phyloP scores from a whole-genome alignment of 2,113 vertebrate genomes.

The Aleadryas rufinucha region DNA sequence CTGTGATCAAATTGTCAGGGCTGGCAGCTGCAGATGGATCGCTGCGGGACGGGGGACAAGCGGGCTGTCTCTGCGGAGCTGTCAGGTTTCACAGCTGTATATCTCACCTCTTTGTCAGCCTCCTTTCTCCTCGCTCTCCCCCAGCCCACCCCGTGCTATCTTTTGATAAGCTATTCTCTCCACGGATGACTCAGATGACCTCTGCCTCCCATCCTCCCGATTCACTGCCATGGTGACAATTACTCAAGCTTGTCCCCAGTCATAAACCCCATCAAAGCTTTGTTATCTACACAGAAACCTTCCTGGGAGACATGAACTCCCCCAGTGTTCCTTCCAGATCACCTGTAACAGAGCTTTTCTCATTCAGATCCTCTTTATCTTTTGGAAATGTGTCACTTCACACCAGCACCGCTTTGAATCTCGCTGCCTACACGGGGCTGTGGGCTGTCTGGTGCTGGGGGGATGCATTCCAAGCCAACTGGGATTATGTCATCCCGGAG shows the following conservation, averaged over 20 bases:
- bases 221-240: slow-evolving; percentile 67
- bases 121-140: slow-evolving; percentile 46
- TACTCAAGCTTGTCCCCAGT: slow-evolving; percentile 63
- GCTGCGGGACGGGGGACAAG: background rate
- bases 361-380: slow-evolving; percentile 44
- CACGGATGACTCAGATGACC: slow-evolving; percentile 63
- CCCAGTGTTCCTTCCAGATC: slow-evolving; percentile 53
- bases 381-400: slow-evolving; percentile 41
- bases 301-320: slow-evolving; percentile 60
- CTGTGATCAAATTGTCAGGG: background rate
- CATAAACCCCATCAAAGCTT: slow-evolving; percentile 62
- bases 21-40: slow-evolving; percentile 37
- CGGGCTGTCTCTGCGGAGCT: slow-evolving; percentile 1
- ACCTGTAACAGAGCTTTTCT: slow-evolving; percentile 52
- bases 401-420: background rate
- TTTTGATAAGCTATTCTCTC: slow-evolving; percentile 64
- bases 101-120: slow-evolving; percentile 59
- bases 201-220: slow-evolving; percentile 54
- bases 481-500: background rate
- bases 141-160: slow-evolving; percentile 62
- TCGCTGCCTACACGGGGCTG: background rate
- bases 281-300: slow-evolving; percentile 63
- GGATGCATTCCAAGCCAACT: background rate
- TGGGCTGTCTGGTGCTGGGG: slow-evolving; percentile 36
- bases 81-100: slow-evolving; percentile 55